Evolutionary conservation across 2,888 invertebrate genomes (phyloP), one percentile per base, ranked within the genome.

Genomic region (Volucella zonaria): DNA sequence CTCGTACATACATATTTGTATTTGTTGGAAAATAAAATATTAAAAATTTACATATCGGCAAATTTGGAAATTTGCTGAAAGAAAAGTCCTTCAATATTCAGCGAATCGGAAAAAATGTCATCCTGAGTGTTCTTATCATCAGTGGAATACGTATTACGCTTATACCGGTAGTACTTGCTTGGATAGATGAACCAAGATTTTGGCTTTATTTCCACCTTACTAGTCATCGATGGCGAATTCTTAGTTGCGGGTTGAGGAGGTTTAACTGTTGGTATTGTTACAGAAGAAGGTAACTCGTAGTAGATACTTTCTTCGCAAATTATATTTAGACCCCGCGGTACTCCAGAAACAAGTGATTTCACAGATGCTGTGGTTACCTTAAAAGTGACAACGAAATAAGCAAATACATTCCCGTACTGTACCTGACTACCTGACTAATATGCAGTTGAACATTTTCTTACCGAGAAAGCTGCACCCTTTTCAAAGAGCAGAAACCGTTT

Each of bases 401-500:
- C 38, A 42, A 0, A 38, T 10, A 8, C 45, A 23, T 23, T 23
- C 18, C 2, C 18, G n/a, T 12, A 6, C 47, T 64, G 42, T 10
- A 38, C 42, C 15, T n/a, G n/a, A n/a, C n/a, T n/a, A 66, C 31
- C 59, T 58, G 52, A 23, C n/a, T 47, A 42, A 45, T 45, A 15
- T n/a, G 12, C 40, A 12, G 56, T 23, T 12, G 8, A 8, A 43
- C 40, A 43, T 51, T 42, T 43, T 52, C 18, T 88, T 67, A 91
- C 91, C 42, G 88, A 87, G 0, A 90, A 2, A 0, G 88, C 51
- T 1, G 89, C 73, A 47, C 91, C 91, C 77, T 89, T 87, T 15
- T 90, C 89, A 64, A 90, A 91, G n/a, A 89, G 75, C 40, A 92
- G 88, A 87, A 89, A 90, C 18, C 91, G 88, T 66, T 89, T 89